Evolutionary conservation across 2,888 invertebrate species (phyloP), one percentile per base, ranked within the genome.

Genomic region (Aphelenchoides bicaudatus): DNA sequence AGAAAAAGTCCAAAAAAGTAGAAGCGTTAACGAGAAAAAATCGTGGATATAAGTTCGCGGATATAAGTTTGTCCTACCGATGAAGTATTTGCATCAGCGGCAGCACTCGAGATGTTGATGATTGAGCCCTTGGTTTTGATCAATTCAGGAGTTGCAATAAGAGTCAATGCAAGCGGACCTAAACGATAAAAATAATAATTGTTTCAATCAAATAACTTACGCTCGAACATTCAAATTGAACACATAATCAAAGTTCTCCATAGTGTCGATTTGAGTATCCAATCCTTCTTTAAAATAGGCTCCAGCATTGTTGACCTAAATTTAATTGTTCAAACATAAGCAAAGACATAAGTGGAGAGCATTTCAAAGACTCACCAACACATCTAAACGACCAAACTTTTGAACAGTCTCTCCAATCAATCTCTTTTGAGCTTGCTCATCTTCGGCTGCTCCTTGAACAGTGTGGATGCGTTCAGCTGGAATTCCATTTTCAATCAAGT

Each of bases 231-330:
- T 47, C 23, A 47, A 5, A 4, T 6, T 19, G 25, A 47, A 47
- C 16, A 47, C 19, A 19, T 47, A 47, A n/a, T 47, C 48, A 29
- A 21, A 16, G 48, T 23, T 21, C 25, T 47, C 48, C 8, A 47
- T 21, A 6, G 28, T n/a, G 25, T 47, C 48, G 27, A 47, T 5
- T 3, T 47, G 8, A 13, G 8, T 8, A 16, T 23, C 48, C 25
- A 47, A 23, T 6, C 48, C 25, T 6, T 16, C 48, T 19, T 5
- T 13, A 5, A 28, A 8, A 5, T 21, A 21, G 28, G 5, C 8
- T 13, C 48, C 48, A 4, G 48, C 48, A n/a, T 47, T 47, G 48
- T 47, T 47, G 48, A 47, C n/a, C n/a, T n/a, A n/a, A n/a, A n/a
- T n/a, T n/a, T n/a, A n/a, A n/a, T n/a, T n/a, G n/a, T n/a, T n/a